A percentile compares a stretch with the other conserved stretches of the same genome.
Conservation (phyloP, 2,888 invertebrate genomes). For the Callyntrura sp. region DNA sequence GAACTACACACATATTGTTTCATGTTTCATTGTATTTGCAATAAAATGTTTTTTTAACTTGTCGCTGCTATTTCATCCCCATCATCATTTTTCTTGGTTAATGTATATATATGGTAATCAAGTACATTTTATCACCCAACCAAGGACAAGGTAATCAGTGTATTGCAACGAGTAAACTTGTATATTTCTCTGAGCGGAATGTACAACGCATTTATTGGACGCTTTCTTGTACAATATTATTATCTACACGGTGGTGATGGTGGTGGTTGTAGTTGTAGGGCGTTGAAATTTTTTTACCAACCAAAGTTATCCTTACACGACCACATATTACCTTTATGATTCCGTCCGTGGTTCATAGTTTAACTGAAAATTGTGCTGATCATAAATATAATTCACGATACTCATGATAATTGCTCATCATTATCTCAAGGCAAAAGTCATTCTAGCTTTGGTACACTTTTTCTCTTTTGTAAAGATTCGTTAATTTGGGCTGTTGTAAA, state of each 20-base stretch:
- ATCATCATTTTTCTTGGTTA: background rate
- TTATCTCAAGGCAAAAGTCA: constrained; percentile 49
- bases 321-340: background rate
- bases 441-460: background rate
- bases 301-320: background rate
- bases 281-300: constrained; percentile 10
- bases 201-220: background rate
- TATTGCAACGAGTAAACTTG: background rate
- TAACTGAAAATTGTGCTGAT: background rate
- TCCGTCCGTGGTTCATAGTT: background rate
- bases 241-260: background rate
- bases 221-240: background rate
- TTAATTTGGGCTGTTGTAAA: no score
- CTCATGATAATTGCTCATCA: constrained; percentile 64
- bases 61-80: background rate
- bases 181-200: background rate
- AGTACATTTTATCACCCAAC: constrained; percentile 40
- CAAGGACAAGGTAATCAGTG: constrained; percentile 67
- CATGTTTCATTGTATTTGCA: no score
- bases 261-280: background rate
- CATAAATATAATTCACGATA: background rate
- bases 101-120: background rate
- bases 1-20: no score
- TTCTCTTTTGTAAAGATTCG: no score
- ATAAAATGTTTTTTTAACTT: background rate